Conservation (phyloP, 2,888 invertebrate species). For the Automeris io region DNA sequence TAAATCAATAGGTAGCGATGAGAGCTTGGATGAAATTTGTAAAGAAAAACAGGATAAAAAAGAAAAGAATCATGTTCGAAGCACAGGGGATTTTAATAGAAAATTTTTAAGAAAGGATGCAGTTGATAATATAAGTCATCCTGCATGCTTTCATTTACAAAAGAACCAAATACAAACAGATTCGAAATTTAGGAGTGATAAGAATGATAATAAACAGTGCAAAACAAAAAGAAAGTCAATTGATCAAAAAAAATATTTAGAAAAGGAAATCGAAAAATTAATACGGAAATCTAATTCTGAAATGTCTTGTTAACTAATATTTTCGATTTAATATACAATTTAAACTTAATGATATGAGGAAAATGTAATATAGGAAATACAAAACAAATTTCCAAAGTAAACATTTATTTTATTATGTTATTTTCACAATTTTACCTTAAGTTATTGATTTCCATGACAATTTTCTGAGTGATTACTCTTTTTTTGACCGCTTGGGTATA, state of each 20-base stretch:
- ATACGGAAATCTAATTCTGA: slow-evolving; percentile 42
- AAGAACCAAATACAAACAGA: slow-evolving; percentile 24
- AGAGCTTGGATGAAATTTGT: slow-evolving; percentile 26
- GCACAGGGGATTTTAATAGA: slow-evolving; percentile 31
- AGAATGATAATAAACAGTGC: slow-evolving; percentile 21
- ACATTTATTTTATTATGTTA: slow-evolving; percentile 2
- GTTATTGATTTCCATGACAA: not conserved
- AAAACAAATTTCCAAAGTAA: slow-evolving; percentile 8
- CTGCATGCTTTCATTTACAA: slow-evolving; percentile 25
- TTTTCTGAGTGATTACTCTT: slow-evolving; percentile 29
- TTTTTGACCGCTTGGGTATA: slow-evolving; percentile 53
- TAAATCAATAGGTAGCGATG: slow-evolving; percentile 32
- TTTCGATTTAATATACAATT: slow-evolving; percentile 5
- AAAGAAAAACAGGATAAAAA: slow-evolving; percentile 29
- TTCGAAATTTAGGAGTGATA: slow-evolving; percentile 29
- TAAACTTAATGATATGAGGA: slow-evolving; percentile 3
- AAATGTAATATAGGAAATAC: slow-evolving; percentile 10
- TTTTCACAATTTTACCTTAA: not conserved
- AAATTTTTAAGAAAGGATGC: slow-evolving; percentile 36
- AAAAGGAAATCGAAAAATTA: slow-evolving; percentile 56
- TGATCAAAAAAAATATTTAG: slow-evolving; percentile 37
- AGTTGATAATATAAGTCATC: slow-evolving; percentile 41
- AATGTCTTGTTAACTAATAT: slow-evolving; percentile 26
- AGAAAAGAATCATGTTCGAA: slow-evolving; percentile 22
- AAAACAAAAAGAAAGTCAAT: slow-evolving; percentile 39